Evolutionary conservation across 2,888 invertebrate species (phyloP).

Genomic region (Mesorhabditis spiculigera): DNA sequence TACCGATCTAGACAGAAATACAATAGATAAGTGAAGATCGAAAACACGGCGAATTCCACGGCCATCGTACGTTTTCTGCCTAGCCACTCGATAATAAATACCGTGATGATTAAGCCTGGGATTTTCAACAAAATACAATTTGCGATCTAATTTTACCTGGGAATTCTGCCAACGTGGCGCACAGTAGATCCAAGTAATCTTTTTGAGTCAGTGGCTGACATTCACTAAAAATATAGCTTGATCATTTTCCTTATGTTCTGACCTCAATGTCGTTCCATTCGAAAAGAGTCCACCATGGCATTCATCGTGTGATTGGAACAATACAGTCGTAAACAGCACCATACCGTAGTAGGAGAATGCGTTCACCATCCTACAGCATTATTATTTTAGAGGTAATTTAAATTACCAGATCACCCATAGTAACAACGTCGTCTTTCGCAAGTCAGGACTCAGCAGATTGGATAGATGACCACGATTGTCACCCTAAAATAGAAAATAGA

Average conservation of each 20-base stretch:
- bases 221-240: constrained; percentile 54
- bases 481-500: constrained; percentile 27
- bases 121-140: constrained; percentile 5
- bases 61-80: constrained; percentile 90
- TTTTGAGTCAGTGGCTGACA: constrained; percentile 72
- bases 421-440: constrained; percentile 78
- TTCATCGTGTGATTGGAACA: constrained; percentile 70
- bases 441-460: constrained; percentile 71
- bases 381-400: background rate
- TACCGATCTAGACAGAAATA: constrained; percentile 67
- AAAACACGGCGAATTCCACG: constrained; percentile 81
- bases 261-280: constrained; percentile 27
- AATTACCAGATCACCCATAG: constrained; percentile 87
- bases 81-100: constrained; percentile 81
- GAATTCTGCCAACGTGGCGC: constrained; percentile 91
- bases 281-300: constrained; percentile 39
- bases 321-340: constrained; percentile 87
- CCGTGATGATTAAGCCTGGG: constrained; percentile 79
- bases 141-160: constrained; percentile 69
- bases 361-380: constrained; percentile 63
- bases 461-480: constrained; percentile 60
- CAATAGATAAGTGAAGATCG: constrained; percentile 69
- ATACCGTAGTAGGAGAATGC: constrained; percentile 93
- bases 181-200: constrained; percentile 85
- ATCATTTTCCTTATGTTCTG: background rate